Evolutionary conservation across 2,797 vertebrate genomes (phyloP).

Genomic region (Falco rusticolus): DNA sequence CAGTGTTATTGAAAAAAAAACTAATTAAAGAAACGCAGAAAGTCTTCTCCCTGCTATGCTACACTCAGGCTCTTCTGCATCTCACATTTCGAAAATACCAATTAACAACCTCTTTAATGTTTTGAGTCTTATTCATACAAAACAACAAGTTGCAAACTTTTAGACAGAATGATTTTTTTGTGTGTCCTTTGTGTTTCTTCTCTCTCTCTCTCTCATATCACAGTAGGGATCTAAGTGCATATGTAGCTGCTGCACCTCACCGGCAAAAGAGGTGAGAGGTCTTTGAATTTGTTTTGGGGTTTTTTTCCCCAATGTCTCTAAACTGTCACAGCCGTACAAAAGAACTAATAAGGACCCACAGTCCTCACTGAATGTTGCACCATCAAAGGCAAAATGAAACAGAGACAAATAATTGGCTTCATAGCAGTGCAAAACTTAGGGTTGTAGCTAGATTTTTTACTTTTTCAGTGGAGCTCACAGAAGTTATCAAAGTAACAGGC

Average conservation of each 20-base stretch:
- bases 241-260: not conserved
- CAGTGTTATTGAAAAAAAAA: not conserved
- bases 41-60: not conserved
- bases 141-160: not conserved
- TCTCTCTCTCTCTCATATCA: not conserved
- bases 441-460: not conserved
- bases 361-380: not conserved
- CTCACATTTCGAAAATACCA: not conserved
- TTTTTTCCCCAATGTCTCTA: not conserved
- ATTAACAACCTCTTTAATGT: not conserved
- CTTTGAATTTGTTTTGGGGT: not conserved
- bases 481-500: not conserved
- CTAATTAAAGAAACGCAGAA: not conserved
- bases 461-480: not conserved
- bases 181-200: not conserved
- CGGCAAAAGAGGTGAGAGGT: not conserved
- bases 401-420: not conserved
- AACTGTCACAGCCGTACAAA: not conserved
- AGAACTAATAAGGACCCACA: not conserved
- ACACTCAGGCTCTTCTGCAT: not conserved
- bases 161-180: not conserved
- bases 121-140: not conserved
- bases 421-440: not conserved
- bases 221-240: not conserved
- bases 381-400: not conserved